phyloP scores from a whole-genome alignment of 2,888 invertebrate species.

The Philaethria dido region DNA sequence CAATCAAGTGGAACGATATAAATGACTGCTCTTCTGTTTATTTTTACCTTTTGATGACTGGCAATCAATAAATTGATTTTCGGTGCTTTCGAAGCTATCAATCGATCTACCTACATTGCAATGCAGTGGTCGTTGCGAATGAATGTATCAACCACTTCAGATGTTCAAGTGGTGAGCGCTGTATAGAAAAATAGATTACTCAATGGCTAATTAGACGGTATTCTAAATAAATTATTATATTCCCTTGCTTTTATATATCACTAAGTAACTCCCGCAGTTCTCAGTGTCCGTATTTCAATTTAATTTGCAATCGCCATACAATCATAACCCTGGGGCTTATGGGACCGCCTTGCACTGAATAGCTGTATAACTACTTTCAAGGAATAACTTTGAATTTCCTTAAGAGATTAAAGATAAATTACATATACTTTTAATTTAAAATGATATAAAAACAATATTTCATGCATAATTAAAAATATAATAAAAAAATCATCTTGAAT shows the following conservation, averaged over 20 bases:
- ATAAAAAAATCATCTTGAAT: too few species aligned
- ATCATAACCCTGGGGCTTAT: slow-evolving; percentile 26
- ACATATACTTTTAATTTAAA: neutral
- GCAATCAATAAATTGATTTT: slow-evolving; percentile 23
- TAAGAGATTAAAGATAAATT: slow-evolving; percentile 2
- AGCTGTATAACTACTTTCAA: neutral
- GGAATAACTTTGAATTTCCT: slow-evolving; percentile 6
- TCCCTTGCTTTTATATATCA: neutral
- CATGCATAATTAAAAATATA: too few species aligned
- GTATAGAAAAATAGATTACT: slow-evolving; percentile 25
- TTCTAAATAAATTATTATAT: slow-evolving; percentile 24
- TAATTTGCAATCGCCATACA: slow-evolving; percentile 17
- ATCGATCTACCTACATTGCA: slow-evolving; percentile 19
- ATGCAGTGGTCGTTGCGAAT: slow-evolving; percentile 28
- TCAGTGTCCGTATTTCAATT: slow-evolving; percentile 17
- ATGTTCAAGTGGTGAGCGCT: slow-evolving; percentile 17
- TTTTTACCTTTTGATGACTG: slow-evolving; percentile 5
- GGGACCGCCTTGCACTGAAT: slow-evolving; percentile 14
- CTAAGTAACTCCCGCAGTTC: neutral
- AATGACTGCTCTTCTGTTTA: neutral
- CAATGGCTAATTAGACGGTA: slow-evolving; percentile 24
- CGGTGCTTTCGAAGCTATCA: slow-evolving; percentile 14
- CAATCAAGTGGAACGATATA: slow-evolving; percentile 5
- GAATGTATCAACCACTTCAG: slow-evolving; percentile 32
- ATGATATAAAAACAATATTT: neutral